Evolutionary conservation across 2,888 invertebrate species (phyloP), one percentile per base, ranked within the genome.

Genomic region (Sarcophaga subvicina): DNA sequence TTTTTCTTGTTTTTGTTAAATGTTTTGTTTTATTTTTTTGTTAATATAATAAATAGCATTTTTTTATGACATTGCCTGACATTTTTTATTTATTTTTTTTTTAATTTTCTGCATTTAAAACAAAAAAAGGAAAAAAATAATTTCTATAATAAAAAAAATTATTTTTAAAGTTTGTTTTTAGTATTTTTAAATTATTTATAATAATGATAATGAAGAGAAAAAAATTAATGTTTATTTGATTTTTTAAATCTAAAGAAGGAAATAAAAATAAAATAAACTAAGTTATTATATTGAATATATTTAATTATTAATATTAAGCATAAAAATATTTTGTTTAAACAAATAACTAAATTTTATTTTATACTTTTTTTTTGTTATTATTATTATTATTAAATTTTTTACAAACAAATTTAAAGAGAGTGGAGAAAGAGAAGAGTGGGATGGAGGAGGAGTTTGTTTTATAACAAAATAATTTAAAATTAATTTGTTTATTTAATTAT

Each of bases 11-110:
- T 82, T 75, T 79, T 80, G 78, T 83, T 82, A 86, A 70, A 85
- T 83, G 86, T 70, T 14, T 87, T 78, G 78, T 73, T 77, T 79
- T 83, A 80, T 78, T 76, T 72, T 77, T 77, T 75, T 79, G 80
- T 87, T 78, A 83, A 75, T 86, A 82, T 82, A 83, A 87, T 87
- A 87, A 87, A 84, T 87, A 87, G 84, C 87, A 80, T 87, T 87
- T 88, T 88, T 75, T 84, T 79, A 81, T 79, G 87, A 87, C 81
- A 87, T 87, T 84, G 84, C 71, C 81, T 60, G 87, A 82, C 80
- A 83, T 62, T 62, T 73, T 62, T 60, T 77, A 10, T 47, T 37
- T 80, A 49, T 12, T 49, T 20, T 64, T 20, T 73, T 72, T 59
- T 82, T n/a, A 60, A 81, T 62, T 63, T 83, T 49, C 69, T 54